phyloP scores from a whole-genome alignment of 2,797 vertebrate species.

The Ictinia mississippiensis region DNA sequence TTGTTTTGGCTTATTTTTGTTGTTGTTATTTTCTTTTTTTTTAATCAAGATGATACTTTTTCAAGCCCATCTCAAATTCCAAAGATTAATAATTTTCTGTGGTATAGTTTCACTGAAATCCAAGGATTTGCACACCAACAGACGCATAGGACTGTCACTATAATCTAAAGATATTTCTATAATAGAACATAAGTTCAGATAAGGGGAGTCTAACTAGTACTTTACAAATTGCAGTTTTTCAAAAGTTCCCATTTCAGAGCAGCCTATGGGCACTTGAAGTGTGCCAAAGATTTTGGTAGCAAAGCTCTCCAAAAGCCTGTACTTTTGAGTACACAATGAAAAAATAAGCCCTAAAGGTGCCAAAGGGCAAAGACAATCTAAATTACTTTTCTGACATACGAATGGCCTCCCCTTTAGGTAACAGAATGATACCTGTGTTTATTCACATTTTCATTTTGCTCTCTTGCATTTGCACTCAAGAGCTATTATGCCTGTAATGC shows the following conservation, averaged over 20 bases:
- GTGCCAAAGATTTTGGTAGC: neutral
- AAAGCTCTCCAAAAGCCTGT: neutral
- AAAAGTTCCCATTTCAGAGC: neutral
- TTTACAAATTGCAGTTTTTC: neutral
- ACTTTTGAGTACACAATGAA: neutral
- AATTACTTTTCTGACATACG: neutral
- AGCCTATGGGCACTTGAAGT: neutral
- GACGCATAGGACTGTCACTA: neutral
- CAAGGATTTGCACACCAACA: neutral
- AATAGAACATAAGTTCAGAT: neutral
- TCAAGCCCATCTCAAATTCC: neutral
- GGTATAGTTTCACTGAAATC: neutral
- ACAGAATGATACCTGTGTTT: neutral
- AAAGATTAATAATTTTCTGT: neutral
- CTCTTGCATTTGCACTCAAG: neutral
- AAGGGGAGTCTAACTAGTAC: neutral
- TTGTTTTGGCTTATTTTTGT: neutral
- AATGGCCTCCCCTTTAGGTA: neutral
- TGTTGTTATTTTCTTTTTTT: neutral
- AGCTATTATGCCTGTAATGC: neutral
- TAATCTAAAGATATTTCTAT: neutral
- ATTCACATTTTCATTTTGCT: neutral
- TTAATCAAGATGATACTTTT: neutral
- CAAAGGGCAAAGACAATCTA: neutral
- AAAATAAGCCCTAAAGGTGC: neutral